These are phyloP conservation scores for Bombus picipes DNA, from an alignment of 1,140 invertebrate species.

Conservation along the genomic window DNA sequence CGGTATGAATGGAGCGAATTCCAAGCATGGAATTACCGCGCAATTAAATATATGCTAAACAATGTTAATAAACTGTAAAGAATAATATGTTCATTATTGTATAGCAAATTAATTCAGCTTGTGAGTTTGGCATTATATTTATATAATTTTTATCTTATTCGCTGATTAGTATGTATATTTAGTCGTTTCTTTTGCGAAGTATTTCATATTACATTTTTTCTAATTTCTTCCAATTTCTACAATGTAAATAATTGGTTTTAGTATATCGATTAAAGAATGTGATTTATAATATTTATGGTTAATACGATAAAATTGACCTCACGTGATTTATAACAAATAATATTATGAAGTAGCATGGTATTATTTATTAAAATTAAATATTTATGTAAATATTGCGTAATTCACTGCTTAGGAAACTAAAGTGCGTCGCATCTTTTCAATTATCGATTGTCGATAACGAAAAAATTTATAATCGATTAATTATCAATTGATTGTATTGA, in stretches of 20 bases:
- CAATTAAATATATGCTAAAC: neutral
- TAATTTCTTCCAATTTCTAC: too few species aligned
- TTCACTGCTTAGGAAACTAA: neutral
- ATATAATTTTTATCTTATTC: neutral
- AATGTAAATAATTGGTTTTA: too few species aligned
- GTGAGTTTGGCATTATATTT: neutral
- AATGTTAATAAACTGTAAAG: conserved; percentile 24
- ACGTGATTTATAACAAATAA: neutral
- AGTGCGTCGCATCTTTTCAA: neutral
- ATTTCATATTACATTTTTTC: neutral
- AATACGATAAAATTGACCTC: neutral
- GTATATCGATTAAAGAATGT: neutral
- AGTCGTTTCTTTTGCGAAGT: neutral
- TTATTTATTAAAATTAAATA: neutral
- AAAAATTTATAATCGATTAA: neutral
- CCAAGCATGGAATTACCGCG: conserved; percentile 8
- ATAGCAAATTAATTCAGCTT: neutral
- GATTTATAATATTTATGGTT: neutral
- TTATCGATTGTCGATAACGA: conserved; percentile 21
- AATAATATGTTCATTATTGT: neutral
- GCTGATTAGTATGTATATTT: neutral
- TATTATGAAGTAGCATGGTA: neutral
- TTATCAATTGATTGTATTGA: neutral
- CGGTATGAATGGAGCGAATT: conserved; percentile 22
- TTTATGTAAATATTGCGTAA: neutral